Conservation (phyloP, 2,113 vertebrate species). For the Ranitomeya variabilis region DNA sequence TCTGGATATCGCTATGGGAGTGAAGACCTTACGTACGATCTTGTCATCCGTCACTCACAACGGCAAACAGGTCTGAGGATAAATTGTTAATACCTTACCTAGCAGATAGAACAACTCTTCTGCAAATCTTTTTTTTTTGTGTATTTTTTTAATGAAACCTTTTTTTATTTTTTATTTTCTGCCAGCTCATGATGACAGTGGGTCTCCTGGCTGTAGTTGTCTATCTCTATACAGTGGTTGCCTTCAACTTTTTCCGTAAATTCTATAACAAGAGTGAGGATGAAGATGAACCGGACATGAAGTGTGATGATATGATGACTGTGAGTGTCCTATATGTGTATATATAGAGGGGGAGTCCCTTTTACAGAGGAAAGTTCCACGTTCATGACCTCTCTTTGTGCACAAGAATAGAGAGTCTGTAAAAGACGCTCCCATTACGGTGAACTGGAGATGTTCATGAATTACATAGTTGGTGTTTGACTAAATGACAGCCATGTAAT, state of each 20-base stretch:
- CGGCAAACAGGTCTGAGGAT: constrained; percentile 85
- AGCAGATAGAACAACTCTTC: not conserved
- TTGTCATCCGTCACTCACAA: constrained; percentile 93
- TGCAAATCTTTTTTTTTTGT: not conserved
- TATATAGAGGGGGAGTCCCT: not conserved
- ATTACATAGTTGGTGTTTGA: no score
- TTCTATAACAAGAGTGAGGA: constrained; percentile 96
- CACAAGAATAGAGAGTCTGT: not conserved
- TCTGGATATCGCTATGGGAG: constrained; percentile 92
- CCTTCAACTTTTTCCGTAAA: constrained; percentile 96
- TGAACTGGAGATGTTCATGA: not conserved
- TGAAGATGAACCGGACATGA: constrained; percentile 93
- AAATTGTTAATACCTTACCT: not conserved
- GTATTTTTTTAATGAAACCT: not conserved
- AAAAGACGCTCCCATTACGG: not conserved
- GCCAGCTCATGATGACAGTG: constrained; percentile 89
- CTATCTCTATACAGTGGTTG: constrained; percentile 91
- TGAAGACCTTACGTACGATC: constrained; percentile 91
- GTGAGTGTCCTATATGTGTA: constrained; percentile 66
- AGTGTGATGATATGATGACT: constrained; percentile 96
- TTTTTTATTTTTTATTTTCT: not conserved
- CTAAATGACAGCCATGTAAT: no score
- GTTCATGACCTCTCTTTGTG: no score
- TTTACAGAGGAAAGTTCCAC: no score
- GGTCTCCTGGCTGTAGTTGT: constrained; percentile 89